A percentile compares a stretch with the other conserved stretches of the same genome.
Conservation (phyloP, 1,140 invertebrate species). For the Thrips palmi region DNA sequence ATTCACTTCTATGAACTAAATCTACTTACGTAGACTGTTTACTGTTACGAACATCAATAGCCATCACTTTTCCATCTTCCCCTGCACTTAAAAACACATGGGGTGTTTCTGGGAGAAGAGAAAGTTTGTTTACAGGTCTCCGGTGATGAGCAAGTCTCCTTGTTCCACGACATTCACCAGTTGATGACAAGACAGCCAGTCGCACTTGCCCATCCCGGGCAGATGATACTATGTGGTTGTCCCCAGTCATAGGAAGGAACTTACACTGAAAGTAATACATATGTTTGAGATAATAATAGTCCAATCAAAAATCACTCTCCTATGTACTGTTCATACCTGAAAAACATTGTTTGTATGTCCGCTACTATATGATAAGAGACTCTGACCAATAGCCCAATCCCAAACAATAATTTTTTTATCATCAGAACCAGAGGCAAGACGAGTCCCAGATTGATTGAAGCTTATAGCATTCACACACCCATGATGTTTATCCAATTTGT, state of each 20-base stretch:
- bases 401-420: constrained; percentile 71
- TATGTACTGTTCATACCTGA: no score
- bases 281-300: constrained; percentile 10
- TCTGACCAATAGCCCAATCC: constrained; percentile 67
- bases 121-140: constrained; percentile 60
- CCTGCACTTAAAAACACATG: constrained; percentile 69
- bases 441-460: constrained; percentile 62
- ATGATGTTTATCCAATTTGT: constrained; percentile 56
- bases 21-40: constrained; percentile 38
- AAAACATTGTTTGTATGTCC: constrained; percentile 79
- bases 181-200: constrained; percentile 28
- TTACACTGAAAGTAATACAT: constrained; percentile 31
- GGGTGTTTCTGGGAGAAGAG: constrained; percentile 49
- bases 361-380: constrained; percentile 43
- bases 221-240: constrained; percentile 69
- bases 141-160: constrained; percentile 47
- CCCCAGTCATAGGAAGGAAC: constrained; percentile 46
- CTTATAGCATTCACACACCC: constrained; percentile 87
- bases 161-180: constrained; percentile 29
- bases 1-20: constrained; percentile 17
- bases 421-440: constrained; percentile 77
- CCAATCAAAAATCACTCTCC: constrained; percentile 34
- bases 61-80: constrained; percentile 67
- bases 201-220: constrained; percentile 76
- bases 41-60: constrained; percentile 59